A percentile compares a stretch with the other conserved stretches of the same genome.
Conservation (phyloP, 2,113 vertebrate genomes). For the Rhizomys pruinosus region DNA sequence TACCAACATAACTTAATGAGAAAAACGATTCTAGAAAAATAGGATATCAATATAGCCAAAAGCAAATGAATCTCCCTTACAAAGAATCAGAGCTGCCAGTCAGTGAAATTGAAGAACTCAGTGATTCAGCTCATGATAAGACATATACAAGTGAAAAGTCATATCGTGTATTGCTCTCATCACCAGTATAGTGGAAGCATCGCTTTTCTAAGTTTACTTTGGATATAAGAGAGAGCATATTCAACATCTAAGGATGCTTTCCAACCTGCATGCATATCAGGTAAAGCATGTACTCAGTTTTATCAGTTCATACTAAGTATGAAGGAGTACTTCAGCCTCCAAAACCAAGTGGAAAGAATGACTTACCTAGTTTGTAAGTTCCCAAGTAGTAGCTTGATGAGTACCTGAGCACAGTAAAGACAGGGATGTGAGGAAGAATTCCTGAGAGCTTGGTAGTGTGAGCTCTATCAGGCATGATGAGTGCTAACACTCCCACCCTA, state of each 20-base stretch:
- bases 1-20: background rate
- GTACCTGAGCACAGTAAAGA: background rate
- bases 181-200: background rate
- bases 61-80: background rate
- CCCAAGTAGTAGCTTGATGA: background rate
- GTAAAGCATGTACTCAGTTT: background rate
- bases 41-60: background rate
- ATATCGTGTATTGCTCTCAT: background rate
- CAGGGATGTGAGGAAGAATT: background rate
- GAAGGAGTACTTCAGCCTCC: background rate
- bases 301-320: background rate
- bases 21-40: background rate
- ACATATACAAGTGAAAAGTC: background rate
- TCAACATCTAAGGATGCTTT: background rate
- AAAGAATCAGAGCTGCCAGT: background rate
- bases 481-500: background rate
- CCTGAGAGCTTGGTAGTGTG: background rate
- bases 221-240: background rate
- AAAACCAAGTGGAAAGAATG: background rate
- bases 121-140: background rate
- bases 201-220: background rate
- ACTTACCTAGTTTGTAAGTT: background rate
- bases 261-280: background rate
- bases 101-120: background rate
- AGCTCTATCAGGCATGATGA: background rate